Evolutionary conservation across 2,888 invertebrate species (phyloP).

Genomic region (Cerastis leucographa): DNA sequence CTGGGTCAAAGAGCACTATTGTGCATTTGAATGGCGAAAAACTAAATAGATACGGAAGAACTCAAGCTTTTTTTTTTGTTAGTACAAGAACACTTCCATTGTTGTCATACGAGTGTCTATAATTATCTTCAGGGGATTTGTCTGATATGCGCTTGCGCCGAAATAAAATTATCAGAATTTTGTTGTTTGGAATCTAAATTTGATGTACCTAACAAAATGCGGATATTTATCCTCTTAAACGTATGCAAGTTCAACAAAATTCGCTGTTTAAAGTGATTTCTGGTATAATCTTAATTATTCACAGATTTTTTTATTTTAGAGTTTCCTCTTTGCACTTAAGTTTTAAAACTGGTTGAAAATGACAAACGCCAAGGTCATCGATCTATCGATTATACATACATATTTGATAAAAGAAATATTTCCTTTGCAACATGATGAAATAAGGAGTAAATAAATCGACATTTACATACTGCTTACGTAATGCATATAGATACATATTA

Average conservation of each 20-base stretch:
- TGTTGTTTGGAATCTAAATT: not conserved
- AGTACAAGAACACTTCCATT: constrained; percentile 9
- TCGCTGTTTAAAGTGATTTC: not conserved
- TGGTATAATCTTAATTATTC: not conserved
- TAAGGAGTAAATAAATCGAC: constrained; percentile 18
- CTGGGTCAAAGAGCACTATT: constrained; percentile 34
- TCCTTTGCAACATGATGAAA: not conserved
- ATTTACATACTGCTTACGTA: constrained; percentile 20
- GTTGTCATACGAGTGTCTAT: constrained; percentile 18
- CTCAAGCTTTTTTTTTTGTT: constrained; percentile 18
- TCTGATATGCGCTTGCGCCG: constrained; percentile 16
- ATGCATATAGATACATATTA: not conserved
- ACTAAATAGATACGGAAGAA: constrained; percentile 18
- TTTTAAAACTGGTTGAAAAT: constrained; percentile 18
- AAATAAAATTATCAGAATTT: constrained; percentile 18
- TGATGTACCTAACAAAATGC: not conserved
- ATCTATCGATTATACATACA: constrained; percentile 10
- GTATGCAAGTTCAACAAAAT: not conserved
- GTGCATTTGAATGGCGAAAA: constrained; percentile 8
- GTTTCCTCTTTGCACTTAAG: not conserved
- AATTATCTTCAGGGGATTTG: constrained; percentile 23
- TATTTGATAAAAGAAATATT: constrained; percentile 2
- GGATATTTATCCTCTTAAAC: not conserved
- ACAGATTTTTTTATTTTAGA: not conserved
- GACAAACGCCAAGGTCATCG: constrained; percentile 25